Evolutionary conservation across 2,888 invertebrate species (phyloP), one percentile per base, ranked within the genome.

Genomic region (Nemapogon koenigi): DNA sequence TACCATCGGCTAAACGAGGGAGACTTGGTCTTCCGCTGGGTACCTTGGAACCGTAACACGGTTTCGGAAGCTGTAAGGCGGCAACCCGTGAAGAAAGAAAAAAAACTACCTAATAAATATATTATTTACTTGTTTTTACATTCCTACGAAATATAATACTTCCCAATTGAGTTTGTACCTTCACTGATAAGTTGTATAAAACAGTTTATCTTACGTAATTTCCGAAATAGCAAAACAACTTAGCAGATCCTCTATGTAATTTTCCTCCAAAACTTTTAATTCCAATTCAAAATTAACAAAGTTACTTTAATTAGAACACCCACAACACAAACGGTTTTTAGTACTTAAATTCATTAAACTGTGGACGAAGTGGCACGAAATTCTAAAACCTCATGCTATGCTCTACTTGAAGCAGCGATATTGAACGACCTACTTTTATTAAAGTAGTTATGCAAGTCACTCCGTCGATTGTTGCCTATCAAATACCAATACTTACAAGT

Each of bases 381-480:
- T 33, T 33, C 33, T 8, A 33, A 33, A 33, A 13, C 14, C n/a
- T 19, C 33, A 19, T 28, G 6, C 11, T 10, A 4, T 33, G 33
- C 33, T 18, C 33, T n/a, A 33, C 19, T 33, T n/a, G 11, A 33
- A 18, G 11, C 14, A 13, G 18, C 18, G 18, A 16, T 26, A 31
- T 32, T 26, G 38, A 11, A 38, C 32, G 38, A 38, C 32, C 38
- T 32, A 38, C 32, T 38, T 38, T 19, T 17, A 17, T 31, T 16
- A 28, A 37, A 37, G 11, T 19, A 19, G 13, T 33, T 33, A 13
- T 18, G 33, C 18, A 19, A 19, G 33, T 19, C 33, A 33, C 33
- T 19, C 13, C 16, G 18, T 13, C 19, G 19, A 33, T 33, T 33
- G 19, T 33, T 11, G 33, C 19, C 19, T 33, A 33, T 33, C 33